phyloP scores from a whole-genome alignment of 1,140 invertebrate species.

The Adelges cooleyi region DNA sequence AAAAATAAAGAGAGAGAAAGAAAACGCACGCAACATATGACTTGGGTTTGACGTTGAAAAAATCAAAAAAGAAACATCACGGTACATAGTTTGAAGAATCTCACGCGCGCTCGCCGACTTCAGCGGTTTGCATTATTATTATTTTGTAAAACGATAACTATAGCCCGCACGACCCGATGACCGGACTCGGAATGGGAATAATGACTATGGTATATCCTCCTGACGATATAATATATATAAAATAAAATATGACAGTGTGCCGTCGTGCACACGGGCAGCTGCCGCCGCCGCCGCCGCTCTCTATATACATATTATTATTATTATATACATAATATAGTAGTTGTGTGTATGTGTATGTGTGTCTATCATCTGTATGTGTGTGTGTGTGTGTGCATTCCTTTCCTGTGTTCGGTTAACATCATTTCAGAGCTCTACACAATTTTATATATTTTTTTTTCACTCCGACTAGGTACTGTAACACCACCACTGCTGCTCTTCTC shows the following conservation, averaged over 20 bases:
- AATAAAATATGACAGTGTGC: conserved; percentile 28
- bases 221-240: conserved; percentile 26
- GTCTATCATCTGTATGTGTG: conserved; percentile 2
- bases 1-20: no score
- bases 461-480: no score
- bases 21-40: not conserved
- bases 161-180: conserved; percentile 26
- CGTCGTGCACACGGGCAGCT: conserved; percentile 10
- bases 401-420: conserved; percentile 6
- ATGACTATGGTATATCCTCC: conserved; percentile 28
- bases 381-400: conserved; percentile 10
- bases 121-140: not conserved
- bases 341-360: not conserved
- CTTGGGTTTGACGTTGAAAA: not conserved
- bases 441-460: no score
- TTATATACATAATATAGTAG: not conserved
- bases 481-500: no score
- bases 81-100: not conserved
- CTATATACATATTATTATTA: not conserved
- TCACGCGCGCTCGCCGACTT: not conserved
- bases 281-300: not conserved
- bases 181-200: conserved; percentile 28
- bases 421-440: no score
- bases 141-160: conserved; percentile 20
- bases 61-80: not conserved